These are phyloP conservation scores for Bos indicus DNA, from an alignment of 2,113 vertebrate species.

Conservation along the genomic window DNA sequence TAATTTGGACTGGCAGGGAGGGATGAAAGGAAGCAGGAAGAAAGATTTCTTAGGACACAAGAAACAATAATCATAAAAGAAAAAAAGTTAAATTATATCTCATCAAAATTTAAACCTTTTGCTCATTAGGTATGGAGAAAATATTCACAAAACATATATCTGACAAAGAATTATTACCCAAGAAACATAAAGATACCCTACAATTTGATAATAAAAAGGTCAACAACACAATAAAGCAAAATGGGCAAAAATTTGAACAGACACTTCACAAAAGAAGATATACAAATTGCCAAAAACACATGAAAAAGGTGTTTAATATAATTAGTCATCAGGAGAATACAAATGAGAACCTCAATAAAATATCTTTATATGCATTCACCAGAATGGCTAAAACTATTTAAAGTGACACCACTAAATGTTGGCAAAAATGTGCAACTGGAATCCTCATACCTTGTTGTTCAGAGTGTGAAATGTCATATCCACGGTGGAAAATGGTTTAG, in stretches of 20 bases:
- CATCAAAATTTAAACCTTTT: not conserved
- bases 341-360: not conserved
- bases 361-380: not conserved
- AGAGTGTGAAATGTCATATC: not conserved
- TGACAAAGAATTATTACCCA: not conserved
- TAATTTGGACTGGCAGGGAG: not conserved
- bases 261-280: not conserved
- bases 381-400: not conserved
- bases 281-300: not conserved
- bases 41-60: not conserved
- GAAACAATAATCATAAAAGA: not conserved
- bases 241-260: not conserved
- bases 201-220: not conserved
- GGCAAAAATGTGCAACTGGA: not conserved
- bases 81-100: not conserved
- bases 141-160: not conserved
- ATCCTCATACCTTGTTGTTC: not conserved
- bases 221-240: not conserved
- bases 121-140: not conserved
- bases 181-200: not conserved
- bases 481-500: not conserved
- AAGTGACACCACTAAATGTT: not conserved
- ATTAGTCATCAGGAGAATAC: not conserved
- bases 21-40: not conserved
- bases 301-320: not conserved